Evolutionary conservation across 2,888 invertebrate genomes (phyloP).

Genomic region (Leucoma salicis): DNA sequence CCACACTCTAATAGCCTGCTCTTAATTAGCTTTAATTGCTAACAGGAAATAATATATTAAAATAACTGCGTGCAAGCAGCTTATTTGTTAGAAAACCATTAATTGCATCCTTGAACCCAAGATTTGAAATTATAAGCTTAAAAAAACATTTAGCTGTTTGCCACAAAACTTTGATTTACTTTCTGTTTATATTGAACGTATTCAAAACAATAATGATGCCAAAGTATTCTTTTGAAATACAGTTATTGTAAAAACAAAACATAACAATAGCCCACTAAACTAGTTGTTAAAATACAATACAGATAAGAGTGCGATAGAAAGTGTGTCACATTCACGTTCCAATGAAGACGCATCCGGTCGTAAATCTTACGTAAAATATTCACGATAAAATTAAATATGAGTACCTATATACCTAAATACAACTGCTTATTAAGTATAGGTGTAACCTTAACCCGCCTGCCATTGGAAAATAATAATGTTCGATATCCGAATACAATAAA

Average conservation of each 20-base stretch:
- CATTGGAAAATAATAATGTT: not conserved
- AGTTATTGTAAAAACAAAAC: slow-evolving; percentile 57
- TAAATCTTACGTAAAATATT: slow-evolving; percentile 71
- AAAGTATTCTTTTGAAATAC: slow-evolving; percentile 40
- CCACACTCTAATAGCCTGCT: not conserved
- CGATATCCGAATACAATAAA: not conserved
- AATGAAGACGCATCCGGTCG: slow-evolving; percentile 75
- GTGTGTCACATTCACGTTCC: slow-evolving; percentile 75
- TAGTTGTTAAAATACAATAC: slow-evolving; percentile 64
- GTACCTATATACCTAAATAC: not conserved
- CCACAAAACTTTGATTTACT: not conserved
- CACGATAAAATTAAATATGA: slow-evolving; percentile 57
- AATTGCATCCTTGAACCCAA: slow-evolving; percentile 1
- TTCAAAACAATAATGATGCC: slow-evolving; percentile 14
- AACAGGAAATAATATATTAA: not conserved
- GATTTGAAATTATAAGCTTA: not conserved
- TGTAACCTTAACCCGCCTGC: not conserved
- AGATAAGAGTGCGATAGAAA: slow-evolving; percentile 72
- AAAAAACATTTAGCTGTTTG: not conserved
- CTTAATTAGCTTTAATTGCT: not conserved
- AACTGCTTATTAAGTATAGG: not conserved
- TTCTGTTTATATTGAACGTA: not conserved
- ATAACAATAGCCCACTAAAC: slow-evolving; percentile 53
- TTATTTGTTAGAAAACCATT: not conserved
- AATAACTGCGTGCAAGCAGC: not conserved